These are phyloP conservation scores for Latheticus oryzae DNA, from an alignment of 2,888 invertebrate species.

Conservation along the genomic window DNA sequence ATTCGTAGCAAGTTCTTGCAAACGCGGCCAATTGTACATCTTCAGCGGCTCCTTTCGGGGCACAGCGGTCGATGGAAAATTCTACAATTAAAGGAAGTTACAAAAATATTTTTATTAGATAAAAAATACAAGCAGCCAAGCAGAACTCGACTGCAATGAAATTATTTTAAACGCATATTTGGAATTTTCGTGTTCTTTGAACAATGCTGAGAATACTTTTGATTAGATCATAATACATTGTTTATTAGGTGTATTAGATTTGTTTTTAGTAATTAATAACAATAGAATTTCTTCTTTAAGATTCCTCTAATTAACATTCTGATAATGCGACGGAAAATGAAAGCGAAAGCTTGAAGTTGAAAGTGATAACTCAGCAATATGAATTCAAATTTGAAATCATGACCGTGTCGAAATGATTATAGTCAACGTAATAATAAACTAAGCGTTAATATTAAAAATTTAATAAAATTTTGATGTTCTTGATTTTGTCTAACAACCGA, in stretches of 20 bases:
- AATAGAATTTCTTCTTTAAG: background rate
- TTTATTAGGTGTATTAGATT: no score
- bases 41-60: conserved; percentile 78
- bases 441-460: conserved; percentile 1
- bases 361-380: conserved; percentile 33
- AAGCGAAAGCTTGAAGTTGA: conserved; percentile 34
- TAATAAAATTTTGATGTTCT: no score
- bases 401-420: conserved; percentile 15
- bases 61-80: conserved; percentile 87
- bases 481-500: no score
- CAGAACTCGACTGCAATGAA: background rate
- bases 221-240: background rate
- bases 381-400: conserved; percentile 29
- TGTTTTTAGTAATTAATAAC: background rate
- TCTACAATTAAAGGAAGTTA: conserved; percentile 68
- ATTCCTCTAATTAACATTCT: conserved; percentile 34
- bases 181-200: background rate
- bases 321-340: conserved; percentile 32
- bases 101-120: conserved; percentile 5
- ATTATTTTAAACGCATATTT: conserved; percentile 6
- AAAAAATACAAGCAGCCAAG: conserved; percentile 6
- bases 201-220: background rate
- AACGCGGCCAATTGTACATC: conserved; percentile 86
- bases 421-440: conserved; percentile 16
- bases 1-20: conserved; percentile 89